Conservation (phyloP, 2,113 vertebrate genomes). For the Taurulus bubalis region DNA sequence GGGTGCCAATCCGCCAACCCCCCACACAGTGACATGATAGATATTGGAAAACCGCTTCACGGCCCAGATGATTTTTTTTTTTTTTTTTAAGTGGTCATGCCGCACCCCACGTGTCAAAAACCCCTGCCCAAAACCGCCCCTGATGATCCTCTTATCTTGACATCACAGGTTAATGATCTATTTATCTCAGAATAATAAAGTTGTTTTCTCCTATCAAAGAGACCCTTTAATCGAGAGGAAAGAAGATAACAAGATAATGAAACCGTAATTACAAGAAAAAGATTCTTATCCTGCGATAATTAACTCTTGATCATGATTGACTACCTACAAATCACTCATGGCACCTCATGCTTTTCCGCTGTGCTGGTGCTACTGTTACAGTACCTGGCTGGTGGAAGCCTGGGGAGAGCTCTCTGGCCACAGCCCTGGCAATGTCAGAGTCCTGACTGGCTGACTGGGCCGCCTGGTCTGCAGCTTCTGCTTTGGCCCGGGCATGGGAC, state of each 20-base stretch:
- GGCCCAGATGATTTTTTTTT: no score
- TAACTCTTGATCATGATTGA: not conserved
- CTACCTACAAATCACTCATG: not conserved
- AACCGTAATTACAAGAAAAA: not conserved
- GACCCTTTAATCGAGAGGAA: not conserved
- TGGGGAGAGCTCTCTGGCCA: slow-evolving; percentile 94
- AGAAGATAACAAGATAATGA: not conserved
- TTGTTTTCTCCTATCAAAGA: not conserved
- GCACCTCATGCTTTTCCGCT: no score
- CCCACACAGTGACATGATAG: no score
- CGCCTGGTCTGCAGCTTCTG: slow-evolving; percentile 92
- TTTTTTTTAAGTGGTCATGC: no score
- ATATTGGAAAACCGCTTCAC: no score
- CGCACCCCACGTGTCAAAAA: no score
- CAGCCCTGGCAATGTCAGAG: slow-evolving; percentile 91
- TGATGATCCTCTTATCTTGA: no score
- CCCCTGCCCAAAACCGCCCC: no score
- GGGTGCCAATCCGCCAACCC: no score
- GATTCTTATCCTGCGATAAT: not conserved
- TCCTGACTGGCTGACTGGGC: slow-evolving; percentile 91
- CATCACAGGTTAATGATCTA: not conserved
- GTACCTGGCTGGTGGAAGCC: slow-evolving; percentile 96
- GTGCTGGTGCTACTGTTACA: no score
- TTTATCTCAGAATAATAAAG: not conserved
- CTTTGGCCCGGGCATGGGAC: slow-evolving; percentile 94